Conservation (phyloP, 2,888 invertebrate species). For the Rotaria sp. region DNA sequence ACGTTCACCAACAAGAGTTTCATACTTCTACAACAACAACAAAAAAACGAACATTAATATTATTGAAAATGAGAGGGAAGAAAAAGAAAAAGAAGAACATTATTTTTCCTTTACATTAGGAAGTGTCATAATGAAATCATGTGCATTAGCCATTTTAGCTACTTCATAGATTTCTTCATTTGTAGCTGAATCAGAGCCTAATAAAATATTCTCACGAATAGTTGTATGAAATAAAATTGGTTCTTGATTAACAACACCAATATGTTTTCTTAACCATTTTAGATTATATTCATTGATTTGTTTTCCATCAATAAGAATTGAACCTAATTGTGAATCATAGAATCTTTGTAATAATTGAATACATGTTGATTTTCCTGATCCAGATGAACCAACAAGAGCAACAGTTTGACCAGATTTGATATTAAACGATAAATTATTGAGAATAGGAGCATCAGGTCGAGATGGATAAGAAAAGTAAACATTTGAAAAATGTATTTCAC, state of each 20-base stretch:
- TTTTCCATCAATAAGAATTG: conserved; percentile 13
- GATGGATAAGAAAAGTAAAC: conserved; percentile 78
- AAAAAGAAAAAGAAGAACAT: conserved; percentile 43
- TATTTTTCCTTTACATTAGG: conserved; percentile 55
- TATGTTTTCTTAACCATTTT: conserved; percentile 43
- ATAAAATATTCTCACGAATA: conserved; percentile 60
- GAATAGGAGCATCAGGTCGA: conserved; percentile 62
- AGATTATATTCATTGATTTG: conserved; percentile 7
- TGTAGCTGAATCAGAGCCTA: conserved; percentile 51
- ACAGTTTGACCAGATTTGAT: conserved; percentile 56
- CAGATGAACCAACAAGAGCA: conserved; percentile 56
- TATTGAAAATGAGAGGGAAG: no score
- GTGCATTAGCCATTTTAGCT: conserved; percentile 55
- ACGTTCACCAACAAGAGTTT: conserved; percentile 55
- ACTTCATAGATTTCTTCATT: conserved; percentile 51
- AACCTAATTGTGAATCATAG: conserved; percentile 19
- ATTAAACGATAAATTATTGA: conserved; percentile 53
- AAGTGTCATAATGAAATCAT: conserved; percentile 53
- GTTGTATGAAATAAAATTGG: conserved; percentile 57
- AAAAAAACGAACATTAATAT: no score
- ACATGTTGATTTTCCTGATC: conserved; percentile 46
- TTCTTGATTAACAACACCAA: conserved; percentile 55
- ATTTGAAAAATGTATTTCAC: conserved; percentile 66
- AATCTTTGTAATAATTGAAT: conserved; percentile 22
- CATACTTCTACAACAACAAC: conserved; percentile 50